A percentile compares a stretch with the other conserved stretches of the same genome.
phyloP scores from a whole-genome alignment of 2,113 vertebrate genomes.

The Carollia perspicillata region DNA sequence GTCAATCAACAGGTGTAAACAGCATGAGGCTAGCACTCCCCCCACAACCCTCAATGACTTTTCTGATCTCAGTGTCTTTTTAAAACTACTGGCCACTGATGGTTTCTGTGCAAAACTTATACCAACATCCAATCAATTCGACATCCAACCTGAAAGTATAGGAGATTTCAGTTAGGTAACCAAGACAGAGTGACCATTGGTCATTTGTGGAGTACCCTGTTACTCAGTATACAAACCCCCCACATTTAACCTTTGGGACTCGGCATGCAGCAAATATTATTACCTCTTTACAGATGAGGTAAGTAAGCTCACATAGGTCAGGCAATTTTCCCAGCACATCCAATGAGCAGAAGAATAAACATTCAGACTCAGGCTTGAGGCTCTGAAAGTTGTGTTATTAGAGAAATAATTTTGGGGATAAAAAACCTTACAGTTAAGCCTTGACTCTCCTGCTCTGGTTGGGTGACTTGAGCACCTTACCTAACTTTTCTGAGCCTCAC shows the following conservation, averaged over 20 bases:
- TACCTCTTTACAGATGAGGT: background rate
- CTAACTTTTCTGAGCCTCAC: background rate
- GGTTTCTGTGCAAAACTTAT: background rate
- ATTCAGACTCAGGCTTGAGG: background rate
- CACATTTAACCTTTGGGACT: background rate
- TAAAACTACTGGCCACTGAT: background rate
- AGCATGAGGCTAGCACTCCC: background rate
- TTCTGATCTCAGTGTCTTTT: background rate
- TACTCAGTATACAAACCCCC: background rate
- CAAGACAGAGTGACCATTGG: too few species aligned
- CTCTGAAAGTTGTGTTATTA: background rate
- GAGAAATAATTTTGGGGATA: background rate
- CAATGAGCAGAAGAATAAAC: background rate
- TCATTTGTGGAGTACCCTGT: too few species aligned
- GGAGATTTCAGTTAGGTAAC: background rate
- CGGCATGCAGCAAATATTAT: too few species aligned
- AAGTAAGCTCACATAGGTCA: background rate
- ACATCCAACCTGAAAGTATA: background rate
- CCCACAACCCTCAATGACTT: background rate
- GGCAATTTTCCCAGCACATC: background rate
- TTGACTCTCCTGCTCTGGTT: background rate
- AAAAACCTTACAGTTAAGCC: background rate
- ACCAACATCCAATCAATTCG: background rate
- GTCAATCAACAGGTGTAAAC: background rate
- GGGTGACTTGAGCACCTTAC: background rate